Evolutionary conservation across 2,113 vertebrate species (phyloP), one percentile per base, ranked within the genome.

Genomic region (Hystrix brachyura): DNA sequence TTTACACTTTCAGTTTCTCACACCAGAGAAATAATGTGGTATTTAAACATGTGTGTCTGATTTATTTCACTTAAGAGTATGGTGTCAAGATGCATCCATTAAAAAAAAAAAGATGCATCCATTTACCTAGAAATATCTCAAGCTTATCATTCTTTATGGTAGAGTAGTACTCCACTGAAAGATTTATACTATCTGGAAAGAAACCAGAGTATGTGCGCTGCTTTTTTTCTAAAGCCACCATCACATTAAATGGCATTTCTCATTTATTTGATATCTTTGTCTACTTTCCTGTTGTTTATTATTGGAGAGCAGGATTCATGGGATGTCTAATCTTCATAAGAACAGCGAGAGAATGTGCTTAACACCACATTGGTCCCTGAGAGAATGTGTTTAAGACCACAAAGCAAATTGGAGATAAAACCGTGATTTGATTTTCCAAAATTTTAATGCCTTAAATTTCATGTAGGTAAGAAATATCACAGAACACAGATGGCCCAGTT

Each of bases 361-460:
- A 94, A 51, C 48, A 86, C 34, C 67, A 81, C 19, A 12, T 8
- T 87, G 43, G 32, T 65, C 87, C 18, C 13, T 53, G 19, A 87
- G 29, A 86, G 51, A 87, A 67, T 74, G 19, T 57, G 10, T 48
- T 91, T 19, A 94, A 51, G 55, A 86, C 34, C 67, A 81, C 19
- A 48, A 38, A 83, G 72, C n/a, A 92, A 90, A 62, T 97, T 25
- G 57, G 32, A 57, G 43, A 83, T 48, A 83, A 95, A 95, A 91
- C 0, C 60, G 11, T 83, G 11, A 55, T 62, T 89, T 93, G 62
- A 87, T 65, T 86, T 94, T 3, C 25, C 25, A 62, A 93, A 82
- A 51, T 79, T 88, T 38, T 87, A 72, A 46, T 67, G 9, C 29
- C 62, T 21, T 93, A 43, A 62, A 57, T 88, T 95, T 85, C 21